phyloP scores from a whole-genome alignment of 2,888 invertebrate species.

The Gymnosoma rotundatum region DNA sequence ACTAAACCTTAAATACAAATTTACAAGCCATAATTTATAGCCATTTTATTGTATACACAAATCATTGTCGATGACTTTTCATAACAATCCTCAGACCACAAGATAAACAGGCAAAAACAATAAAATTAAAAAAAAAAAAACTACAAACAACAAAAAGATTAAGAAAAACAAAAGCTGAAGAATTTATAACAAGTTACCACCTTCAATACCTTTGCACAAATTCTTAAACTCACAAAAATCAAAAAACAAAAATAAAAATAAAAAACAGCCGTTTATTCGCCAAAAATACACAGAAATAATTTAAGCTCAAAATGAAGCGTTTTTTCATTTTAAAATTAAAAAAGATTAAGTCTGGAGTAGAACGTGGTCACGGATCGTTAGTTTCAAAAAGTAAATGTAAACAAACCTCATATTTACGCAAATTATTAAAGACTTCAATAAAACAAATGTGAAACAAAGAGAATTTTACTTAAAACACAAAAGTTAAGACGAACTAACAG shows the following conservation, averaged over 20 bases:
- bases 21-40: constrained; percentile 43
- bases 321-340: neutral
- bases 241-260: neutral
- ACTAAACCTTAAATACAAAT: constrained; percentile 30
- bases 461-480: constrained; percentile 6
- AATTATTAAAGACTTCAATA: constrained; percentile 65
- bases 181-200: constrained; percentile 69
- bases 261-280: constrained; percentile 32
- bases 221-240: constrained; percentile 52
- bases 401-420: constrained; percentile 58
- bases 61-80: constrained; percentile 54
- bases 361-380: constrained; percentile 34
- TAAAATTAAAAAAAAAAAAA: constrained; percentile 27
- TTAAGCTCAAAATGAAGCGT: no score
- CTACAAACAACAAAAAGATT: neutral
- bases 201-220: constrained; percentile 50
- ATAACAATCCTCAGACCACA: constrained; percentile 52
- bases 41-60: constrained; percentile 25
- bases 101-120: constrained; percentile 51
- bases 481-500: neutral
- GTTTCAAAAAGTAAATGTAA: constrained; percentile 30
- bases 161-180: constrained; percentile 15
- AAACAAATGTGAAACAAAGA: constrained; percentile 53
- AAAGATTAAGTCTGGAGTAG: neutral
- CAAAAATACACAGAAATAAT: neutral